Evolutionary conservation across 2,113 vertebrate species (phyloP), one percentile per base, ranked within the genome.

Genomic region (Desmodus rotundus): DNA sequence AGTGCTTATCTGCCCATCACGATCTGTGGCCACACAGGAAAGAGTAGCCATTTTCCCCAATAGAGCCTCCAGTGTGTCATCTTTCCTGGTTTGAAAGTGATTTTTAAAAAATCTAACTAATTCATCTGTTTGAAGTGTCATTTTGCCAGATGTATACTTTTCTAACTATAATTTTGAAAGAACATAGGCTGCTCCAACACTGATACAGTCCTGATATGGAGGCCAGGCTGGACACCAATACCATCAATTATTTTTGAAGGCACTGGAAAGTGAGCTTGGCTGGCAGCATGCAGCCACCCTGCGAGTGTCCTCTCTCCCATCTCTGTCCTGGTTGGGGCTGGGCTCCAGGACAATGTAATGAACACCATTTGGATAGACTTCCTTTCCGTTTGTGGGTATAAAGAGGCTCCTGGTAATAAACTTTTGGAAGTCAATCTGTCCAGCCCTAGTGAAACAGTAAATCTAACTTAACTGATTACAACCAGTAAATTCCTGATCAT

Each of bases 1-100:
- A 68, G 99, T 95, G 98, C 99, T 99, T 47, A 99, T 97, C 94
- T 99, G 98, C 99, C 99, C 99, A 97, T 99, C 98, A 93, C 99
- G 99, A 96, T 99, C 98, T 98, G 98, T 74, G 99, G 97, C 33
- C 98, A 98, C 3, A 98, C 45, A 93, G 31, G 98, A 99, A 89
- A 99, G 98, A 54, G 89, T 93, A 86, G 98, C 98, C 68, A 98
- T 98, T 95, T 96, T 98, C 97, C 98, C 98, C 94, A 99, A 88
- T 17, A 99, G 97, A 1, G 98, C 98, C 4, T 93, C 97, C 20
- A 89, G 97, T 89, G 99, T 98, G 94, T 99, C 99, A n/a, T 99
- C 98, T 68, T 98, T 98, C 90, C 99, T 98, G 31, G 97, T 98
- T 95, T 98, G 98, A 63, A 99, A 95, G 98, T 87, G 36, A 99